phyloP scores from a whole-genome alignment of 2,113 vertebrate species.

The Gyps fulvus region DNA sequence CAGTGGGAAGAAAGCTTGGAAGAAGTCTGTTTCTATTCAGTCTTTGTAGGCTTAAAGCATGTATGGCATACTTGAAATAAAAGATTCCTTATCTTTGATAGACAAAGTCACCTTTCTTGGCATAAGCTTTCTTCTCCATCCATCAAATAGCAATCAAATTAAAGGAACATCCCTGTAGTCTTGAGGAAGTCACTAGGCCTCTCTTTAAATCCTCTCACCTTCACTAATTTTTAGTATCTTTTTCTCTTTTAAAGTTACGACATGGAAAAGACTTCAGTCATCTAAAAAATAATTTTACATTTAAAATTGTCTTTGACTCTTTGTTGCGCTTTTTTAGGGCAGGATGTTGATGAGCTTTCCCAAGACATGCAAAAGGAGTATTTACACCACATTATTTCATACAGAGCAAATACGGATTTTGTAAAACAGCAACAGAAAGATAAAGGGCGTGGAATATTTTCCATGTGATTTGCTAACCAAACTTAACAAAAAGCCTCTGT shows the following conservation, averaged over 20 bases:
- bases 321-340: background rate
- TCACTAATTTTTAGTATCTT: background rate
- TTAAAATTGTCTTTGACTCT: background rate
- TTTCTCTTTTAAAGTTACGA: background rate
- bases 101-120: background rate
- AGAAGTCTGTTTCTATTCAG: background rate
- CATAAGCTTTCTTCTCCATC: background rate
- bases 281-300: background rate
- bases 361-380: background rate
- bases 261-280: background rate
- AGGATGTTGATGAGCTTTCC: background rate
- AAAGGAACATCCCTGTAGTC: background rate
- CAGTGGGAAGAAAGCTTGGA: background rate
- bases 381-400: background rate
- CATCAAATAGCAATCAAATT: background rate
- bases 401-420: background rate
- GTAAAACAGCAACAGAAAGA: background rate
- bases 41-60: background rate
- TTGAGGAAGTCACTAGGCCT: background rate
- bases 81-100: background rate
- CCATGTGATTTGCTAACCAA: background rate
- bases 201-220: background rate
- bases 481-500: background rate
- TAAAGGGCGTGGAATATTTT: accelerated
- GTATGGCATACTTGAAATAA: background rate